Percentiles rank a stretch among this genome's conserved stretches.
Conservation (phyloP, 2,888 invertebrate species). For the Saturnia pavonia region DNA sequence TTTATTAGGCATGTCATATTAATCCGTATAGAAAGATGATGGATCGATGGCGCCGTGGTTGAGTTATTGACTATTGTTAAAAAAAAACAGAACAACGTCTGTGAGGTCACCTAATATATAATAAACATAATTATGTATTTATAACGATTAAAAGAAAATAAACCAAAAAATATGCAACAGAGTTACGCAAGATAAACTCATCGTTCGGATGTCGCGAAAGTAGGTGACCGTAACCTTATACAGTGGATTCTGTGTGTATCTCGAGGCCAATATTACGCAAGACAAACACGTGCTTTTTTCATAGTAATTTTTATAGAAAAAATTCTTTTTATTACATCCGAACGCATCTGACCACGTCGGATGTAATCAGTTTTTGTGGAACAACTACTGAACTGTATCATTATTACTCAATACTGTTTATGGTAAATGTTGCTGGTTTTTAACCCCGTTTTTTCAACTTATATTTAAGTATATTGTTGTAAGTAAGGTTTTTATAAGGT, state of each 20-base stretch:
- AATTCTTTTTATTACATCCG: conserved; percentile 29
- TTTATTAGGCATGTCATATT: too few relatives aligned
- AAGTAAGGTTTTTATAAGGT: too few relatives aligned
- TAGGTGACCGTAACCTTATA: conserved; percentile 1
- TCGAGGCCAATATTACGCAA: conserved; percentile 27
- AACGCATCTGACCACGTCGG: conserved; percentile 22
- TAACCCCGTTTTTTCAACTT: background rate
- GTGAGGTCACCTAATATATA: too few relatives aligned
- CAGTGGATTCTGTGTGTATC: background rate
- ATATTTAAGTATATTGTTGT: too few relatives aligned
- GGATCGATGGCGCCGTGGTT: too few relatives aligned
- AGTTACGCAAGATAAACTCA: background rate
- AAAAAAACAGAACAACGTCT: too few relatives aligned
- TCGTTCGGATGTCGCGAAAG: conserved; percentile 3
- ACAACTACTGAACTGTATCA: conserved; percentile 32
- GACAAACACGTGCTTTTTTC: conserved; percentile 24
- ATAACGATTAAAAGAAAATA: background rate
- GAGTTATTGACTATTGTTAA: too few relatives aligned
- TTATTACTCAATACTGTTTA: conserved; percentile 24
- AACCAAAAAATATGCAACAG: background rate
- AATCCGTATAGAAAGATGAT: too few relatives aligned
- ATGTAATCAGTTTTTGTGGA: conserved; percentile 34
- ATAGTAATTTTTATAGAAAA: conserved; percentile 28
- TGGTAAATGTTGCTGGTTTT: background rate
- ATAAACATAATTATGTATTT: background rate